Evolutionary conservation across 1,140 invertebrate species (phyloP).

Genomic region (Medauroidea extradentata): DNA sequence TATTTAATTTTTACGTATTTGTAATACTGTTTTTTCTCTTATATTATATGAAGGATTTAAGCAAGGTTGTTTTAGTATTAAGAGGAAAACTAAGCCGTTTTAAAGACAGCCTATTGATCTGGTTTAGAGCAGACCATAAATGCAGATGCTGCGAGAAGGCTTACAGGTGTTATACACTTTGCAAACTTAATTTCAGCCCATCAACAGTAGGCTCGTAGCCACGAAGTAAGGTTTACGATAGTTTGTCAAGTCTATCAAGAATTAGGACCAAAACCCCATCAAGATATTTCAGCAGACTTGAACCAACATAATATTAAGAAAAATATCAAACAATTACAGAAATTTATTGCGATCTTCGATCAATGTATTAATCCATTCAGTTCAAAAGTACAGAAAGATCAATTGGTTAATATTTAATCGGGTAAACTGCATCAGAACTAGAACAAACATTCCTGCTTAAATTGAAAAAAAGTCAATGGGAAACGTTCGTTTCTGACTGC

Average conservation of each 20-base stretch:
- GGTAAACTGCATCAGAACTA: slow-evolving; percentile 6
- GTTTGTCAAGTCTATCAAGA: slow-evolving; percentile 16
- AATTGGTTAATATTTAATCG: slow-evolving; percentile 8
- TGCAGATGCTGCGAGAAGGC: slow-evolving; percentile 28
- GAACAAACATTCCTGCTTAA: slow-evolving; percentile 6
- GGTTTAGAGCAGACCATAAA: slow-evolving; percentile 30
- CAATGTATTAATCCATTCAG: slow-evolving; percentile 5
- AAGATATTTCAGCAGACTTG: slow-evolving; percentile 21
- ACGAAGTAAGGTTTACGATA: slow-evolving; percentile 17
- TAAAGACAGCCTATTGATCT: slow-evolving; percentile 32
- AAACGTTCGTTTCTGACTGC: slow-evolving; percentile 9
- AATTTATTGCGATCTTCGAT: not conserved
- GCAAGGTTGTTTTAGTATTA: slow-evolving; percentile 18
- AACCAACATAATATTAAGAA: slow-evolving; percentile 2
- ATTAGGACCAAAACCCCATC: slow-evolving; percentile 11
- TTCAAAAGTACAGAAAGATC: not conserved
- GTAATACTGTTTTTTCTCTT: too few relatives aligned
- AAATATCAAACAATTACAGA: not conserved
- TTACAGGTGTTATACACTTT: slow-evolving; percentile 28
- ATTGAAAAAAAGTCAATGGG: not conserved
- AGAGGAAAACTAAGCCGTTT: slow-evolving; percentile 31
- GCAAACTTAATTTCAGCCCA: slow-evolving; percentile 21
- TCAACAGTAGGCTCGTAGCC: slow-evolving; percentile 26
- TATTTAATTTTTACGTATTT: too few relatives aligned
- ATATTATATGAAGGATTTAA: slow-evolving; percentile 21